A percentile compares a stretch with the other conserved stretches of the same genome.
Evolutionary conservation across 2,888 invertebrate genomes (phyloP).

Genomic region (Callinectes sapidus): DNA sequence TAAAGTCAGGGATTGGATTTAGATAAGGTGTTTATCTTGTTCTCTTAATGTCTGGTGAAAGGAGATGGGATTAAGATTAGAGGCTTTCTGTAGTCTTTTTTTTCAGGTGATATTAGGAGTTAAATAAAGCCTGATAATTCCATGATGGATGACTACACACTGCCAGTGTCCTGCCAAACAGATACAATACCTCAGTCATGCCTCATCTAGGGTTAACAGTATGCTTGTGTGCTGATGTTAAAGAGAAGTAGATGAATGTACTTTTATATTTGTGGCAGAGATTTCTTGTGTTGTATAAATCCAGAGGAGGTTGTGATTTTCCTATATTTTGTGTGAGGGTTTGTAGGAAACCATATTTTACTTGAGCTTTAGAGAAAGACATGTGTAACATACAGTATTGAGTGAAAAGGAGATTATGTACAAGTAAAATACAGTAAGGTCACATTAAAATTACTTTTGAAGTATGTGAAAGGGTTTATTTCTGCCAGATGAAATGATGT

Average conservation of each 20-base stretch:
- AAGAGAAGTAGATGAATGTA: not conserved
- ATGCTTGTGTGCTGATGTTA: not conserved
- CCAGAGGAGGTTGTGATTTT: not conserved
- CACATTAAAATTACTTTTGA: not conserved
- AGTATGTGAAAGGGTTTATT: not conserved
- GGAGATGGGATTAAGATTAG: too few relatives aligned
- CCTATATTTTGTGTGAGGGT: not conserved
- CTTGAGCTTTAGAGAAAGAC: not conserved
- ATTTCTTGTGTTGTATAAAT: not conserved
- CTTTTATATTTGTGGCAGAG: not conserved
- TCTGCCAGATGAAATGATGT: too few relatives aligned
- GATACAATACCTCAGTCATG: not conserved
- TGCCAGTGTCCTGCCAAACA: slow-evolving; percentile 2
- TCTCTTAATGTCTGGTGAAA: not conserved
- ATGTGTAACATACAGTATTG: not conserved
- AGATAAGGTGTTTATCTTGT: not conserved
- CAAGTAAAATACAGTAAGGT: not conserved
- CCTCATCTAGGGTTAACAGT: not conserved
- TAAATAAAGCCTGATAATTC: not conserved
- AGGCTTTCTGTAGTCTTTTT: too few relatives aligned
- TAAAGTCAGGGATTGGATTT: too few relatives aligned
- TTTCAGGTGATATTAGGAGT: too few relatives aligned
- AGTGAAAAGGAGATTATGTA: not conserved
- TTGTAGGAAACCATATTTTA: not conserved
- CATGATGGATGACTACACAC: not conserved